Evolutionary conservation across 2,113 vertebrate genomes (phyloP).

Genomic region (Circaetus cinerascens): DNA sequence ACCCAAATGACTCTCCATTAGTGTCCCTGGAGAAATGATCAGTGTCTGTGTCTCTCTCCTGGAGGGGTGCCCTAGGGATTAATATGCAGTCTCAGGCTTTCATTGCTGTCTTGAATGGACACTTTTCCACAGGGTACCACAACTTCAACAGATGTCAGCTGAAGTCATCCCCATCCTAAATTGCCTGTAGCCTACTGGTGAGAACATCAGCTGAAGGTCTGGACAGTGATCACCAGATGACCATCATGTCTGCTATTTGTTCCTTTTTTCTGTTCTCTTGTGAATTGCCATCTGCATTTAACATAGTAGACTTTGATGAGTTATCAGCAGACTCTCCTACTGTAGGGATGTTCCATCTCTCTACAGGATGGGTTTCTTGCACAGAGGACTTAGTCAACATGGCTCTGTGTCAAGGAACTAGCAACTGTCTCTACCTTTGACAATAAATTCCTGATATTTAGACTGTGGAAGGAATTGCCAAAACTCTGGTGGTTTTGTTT

Average conservation of each 20-base stretch:
- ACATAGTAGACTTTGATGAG: not conserved
- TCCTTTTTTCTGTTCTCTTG: not conserved
- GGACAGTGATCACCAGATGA: not conserved
- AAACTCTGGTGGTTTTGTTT: not conserved
- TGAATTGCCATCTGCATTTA: not conserved
- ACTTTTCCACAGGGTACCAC: not conserved
- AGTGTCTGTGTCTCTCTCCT: not conserved
- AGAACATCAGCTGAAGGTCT: not conserved
- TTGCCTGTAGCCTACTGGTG: not conserved
- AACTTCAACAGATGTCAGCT: not conserved
- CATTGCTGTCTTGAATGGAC: not conserved
- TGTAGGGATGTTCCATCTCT: not conserved
- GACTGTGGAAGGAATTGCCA: not conserved
- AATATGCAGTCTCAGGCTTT: not conserved
- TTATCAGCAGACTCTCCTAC: not conserved
- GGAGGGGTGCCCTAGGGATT: not conserved
- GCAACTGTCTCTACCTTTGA: not conserved
- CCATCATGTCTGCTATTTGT: not conserved
- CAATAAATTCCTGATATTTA: not conserved
- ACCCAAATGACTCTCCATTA: not conserved
- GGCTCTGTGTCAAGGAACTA: not conserved
- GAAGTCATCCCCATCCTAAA: not conserved
- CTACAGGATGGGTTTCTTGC: not conserved
- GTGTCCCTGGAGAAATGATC: not conserved
- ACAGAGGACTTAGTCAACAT: not conserved